A percentile compares a stretch with the other conserved stretches of the same genome.
Evolutionary conservation across 2,797 vertebrate genomes (phyloP).

Genomic region (Sus cebifrons): DNA sequence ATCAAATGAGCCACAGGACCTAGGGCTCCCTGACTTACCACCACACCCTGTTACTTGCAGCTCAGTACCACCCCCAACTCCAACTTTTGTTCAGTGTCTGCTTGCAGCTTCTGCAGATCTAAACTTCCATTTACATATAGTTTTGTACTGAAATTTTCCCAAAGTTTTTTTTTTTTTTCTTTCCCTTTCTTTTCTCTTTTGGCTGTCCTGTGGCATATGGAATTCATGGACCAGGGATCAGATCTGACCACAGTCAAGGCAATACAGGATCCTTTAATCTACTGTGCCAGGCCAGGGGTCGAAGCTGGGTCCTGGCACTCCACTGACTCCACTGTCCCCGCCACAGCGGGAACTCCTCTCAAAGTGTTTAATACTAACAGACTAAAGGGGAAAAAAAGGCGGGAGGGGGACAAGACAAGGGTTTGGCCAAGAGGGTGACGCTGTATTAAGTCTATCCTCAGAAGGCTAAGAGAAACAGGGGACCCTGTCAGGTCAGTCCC

Average conservation of each 20-base stretch:
- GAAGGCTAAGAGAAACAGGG: background rate
- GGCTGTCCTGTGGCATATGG: too few relatives aligned
- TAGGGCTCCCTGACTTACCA: background rate
- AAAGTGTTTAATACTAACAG: background rate
- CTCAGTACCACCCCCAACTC: background rate
- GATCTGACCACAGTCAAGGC: too few relatives aligned
- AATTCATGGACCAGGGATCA: too few relatives aligned
- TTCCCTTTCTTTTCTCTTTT: background rate
- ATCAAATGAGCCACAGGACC: background rate
- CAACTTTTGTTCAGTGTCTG: background rate
- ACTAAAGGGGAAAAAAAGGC: background rate
- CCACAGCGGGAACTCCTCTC: background rate
- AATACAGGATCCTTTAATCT: too few relatives aligned
- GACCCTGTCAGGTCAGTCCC: background rate
- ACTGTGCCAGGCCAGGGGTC: too few relatives aligned
- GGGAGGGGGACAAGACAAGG: background rate
- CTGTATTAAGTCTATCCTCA: background rate
- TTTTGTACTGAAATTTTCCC: background rate
- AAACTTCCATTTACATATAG: background rate
- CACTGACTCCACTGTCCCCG: too few relatives aligned
- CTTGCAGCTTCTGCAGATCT: background rate
- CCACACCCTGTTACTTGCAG: background rate
- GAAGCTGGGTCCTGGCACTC: too few relatives aligned
- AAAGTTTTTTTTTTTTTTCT: background rate
- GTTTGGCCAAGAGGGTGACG: background rate